Evolutionary conservation across 2,888 invertebrate species (phyloP), one percentile per base, ranked within the genome.

Genomic region (Terebella lapidaria): DNA sequence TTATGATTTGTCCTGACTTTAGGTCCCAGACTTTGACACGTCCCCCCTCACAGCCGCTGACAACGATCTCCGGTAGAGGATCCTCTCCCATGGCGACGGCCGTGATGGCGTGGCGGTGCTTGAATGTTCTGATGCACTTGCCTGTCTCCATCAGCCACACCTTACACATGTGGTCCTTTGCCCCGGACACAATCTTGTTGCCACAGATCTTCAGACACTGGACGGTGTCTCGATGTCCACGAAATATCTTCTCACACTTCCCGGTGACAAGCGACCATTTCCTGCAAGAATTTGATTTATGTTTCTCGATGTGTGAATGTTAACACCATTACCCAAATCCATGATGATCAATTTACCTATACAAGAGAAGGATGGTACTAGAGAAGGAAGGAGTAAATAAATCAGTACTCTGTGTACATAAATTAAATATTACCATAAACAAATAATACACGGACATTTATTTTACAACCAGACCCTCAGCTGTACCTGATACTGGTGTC

Each of bases 401-500:
- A n/a, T n/a, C n/a, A n/a, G n/a, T n/a, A n/a, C n/a, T n/a, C n/a
- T n/a, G n/a, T n/a, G n/a, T n/a, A n/a, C n/a, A n/a, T n/a, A n/a
- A n/a, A n/a, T n/a, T n/a, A n/a, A n/a, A n/a, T n/a, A n/a, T n/a
- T n/a, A n/a, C n/a, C n/a, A n/a, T n/a, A n/a, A n/a, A n/a, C n/a
- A n/a, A n/a, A n/a, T n/a, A n/a, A n/a, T n/a, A n/a, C n/a, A n/a
- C n/a, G n/a, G n/a, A n/a, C n/a, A n/a, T n/a, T n/a, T n/a, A n/a
- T n/a, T n/a, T n/a, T n/a, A n/a, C n/a, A n/a, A n/a, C n/a, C n/a
- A n/a, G n/a, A n/a, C n/a, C n/a, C n/a, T n/a, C n/a, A n/a, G n/a
- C n/a, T n/a, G n/a, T n/a, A 78, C 78, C 79, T 72, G 53, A 79
- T 75, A 62, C 79, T 79, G 24, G 80, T 79, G 60, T 80, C 80